Percentiles rank a stretch among this genome's conserved stretches.
Conservation (phyloP, 2,113 vertebrate genomes). For the Ammospiza caudacuta region DNA sequence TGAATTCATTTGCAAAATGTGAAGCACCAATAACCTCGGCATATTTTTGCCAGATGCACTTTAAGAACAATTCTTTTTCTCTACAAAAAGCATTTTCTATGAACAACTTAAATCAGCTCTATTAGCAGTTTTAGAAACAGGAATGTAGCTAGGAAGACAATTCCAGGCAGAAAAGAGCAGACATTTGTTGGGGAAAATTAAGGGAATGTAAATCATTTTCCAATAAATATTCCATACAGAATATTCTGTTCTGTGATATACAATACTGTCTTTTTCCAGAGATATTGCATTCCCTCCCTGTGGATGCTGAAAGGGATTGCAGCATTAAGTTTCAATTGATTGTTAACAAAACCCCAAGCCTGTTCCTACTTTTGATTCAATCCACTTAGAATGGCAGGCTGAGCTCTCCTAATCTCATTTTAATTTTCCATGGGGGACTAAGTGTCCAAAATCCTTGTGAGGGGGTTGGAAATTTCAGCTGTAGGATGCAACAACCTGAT, state of each 20-base stretch:
- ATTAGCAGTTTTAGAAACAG: slow-evolving; percentile 27
- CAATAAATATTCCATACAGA: slow-evolving; percentile 57
- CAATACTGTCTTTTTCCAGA: slow-evolving; percentile 42
- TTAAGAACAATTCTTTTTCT: slow-evolving; percentile 12
- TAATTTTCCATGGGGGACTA: slow-evolving; percentile 52
- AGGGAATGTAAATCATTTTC: slow-evolving; percentile 54
- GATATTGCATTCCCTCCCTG: slow-evolving; percentile 52
- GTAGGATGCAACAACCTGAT: background rate
- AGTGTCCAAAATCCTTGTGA: slow-evolving; percentile 32
- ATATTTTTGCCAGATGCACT: slow-evolving; percentile 35
- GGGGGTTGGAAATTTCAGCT: background rate
- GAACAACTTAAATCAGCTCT: slow-evolving; percentile 25
- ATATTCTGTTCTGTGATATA: slow-evolving; percentile 42
- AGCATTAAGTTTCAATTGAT: slow-evolving; percentile 54
- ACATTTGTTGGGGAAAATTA: slow-evolving; percentile 29
- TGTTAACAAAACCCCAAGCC: slow-evolving; percentile 56
- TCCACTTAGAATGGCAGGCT: slow-evolving; percentile 59
- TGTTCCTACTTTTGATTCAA: slow-evolving; percentile 53
- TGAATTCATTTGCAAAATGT: slow-evolving; percentile 48
- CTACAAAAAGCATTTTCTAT: background rate
- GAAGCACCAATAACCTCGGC: slow-evolving; percentile 31
- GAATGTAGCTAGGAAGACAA: slow-evolving; percentile 8
- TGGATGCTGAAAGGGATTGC: slow-evolving; percentile 44
- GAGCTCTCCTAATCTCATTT: slow-evolving; percentile 62
- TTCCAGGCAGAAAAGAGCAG: slow-evolving; percentile 32